Evolutionary conservation across 2,113 vertebrate genomes (phyloP).

Genomic region (Nicator chloris): DNA sequence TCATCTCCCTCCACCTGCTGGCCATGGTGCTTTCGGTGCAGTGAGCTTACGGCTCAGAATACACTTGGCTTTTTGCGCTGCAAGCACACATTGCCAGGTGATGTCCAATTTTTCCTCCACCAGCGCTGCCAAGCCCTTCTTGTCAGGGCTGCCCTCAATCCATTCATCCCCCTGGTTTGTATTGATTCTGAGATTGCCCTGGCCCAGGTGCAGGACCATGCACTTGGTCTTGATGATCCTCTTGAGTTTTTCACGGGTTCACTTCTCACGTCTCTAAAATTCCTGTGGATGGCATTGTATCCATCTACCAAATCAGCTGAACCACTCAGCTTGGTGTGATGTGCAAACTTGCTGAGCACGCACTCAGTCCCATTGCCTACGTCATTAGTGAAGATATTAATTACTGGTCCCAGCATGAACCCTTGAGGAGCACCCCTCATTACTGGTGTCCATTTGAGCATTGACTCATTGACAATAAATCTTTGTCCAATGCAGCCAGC

Average conservation of each 20-base stretch:
- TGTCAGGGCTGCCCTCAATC: neutral
- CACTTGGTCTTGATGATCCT: neutral
- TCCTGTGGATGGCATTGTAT: neutral
- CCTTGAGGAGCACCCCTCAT: neutral
- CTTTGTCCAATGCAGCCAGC: neutral
- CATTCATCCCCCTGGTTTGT: neutral
- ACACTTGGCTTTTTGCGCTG: neutral
- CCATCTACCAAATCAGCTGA: neutral
- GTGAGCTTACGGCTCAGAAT: neutral
- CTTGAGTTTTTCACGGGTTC: neutral
- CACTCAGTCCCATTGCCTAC: neutral
- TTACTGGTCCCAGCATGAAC: neutral
- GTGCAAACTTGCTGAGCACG: neutral
- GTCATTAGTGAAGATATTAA: neutral
- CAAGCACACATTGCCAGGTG: neutral
- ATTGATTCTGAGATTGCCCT: neutral
- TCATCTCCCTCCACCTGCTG: neutral
- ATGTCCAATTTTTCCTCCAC: neutral
- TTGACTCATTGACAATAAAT: neutral
- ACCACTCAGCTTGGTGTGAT: neutral
- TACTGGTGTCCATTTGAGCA: neutral
- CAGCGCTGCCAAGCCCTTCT: neutral
- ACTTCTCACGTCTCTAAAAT: neutral
- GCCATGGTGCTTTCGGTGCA: accelerated
- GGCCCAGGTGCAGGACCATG: neutral